phyloP scores from a whole-genome alignment of 2,113 vertebrate genomes.

The Steatornis caripensis region DNA sequence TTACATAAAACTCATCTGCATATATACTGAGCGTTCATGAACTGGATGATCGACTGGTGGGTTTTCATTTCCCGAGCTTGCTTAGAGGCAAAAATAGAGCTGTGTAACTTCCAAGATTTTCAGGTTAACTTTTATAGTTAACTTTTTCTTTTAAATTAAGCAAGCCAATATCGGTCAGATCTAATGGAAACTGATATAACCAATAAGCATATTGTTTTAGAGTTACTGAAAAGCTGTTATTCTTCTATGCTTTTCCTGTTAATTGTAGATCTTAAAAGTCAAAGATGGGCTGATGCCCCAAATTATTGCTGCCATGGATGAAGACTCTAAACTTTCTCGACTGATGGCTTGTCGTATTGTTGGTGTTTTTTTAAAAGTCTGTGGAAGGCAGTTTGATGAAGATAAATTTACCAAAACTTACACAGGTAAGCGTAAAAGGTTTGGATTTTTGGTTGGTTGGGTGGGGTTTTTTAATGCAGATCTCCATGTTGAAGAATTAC shows the following conservation, averaged over 20 bases:
- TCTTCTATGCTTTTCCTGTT: not conserved
- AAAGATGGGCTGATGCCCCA: conserved; percentile 71
- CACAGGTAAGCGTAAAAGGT: conserved; percentile 73
- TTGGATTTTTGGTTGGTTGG: not conserved
- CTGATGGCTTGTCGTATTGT: conserved; percentile 83
- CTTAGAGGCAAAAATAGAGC: not conserved
- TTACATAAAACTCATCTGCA: not conserved
- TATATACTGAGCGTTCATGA: not conserved
- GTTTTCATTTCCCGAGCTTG: not conserved
- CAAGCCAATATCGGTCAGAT: not conserved
- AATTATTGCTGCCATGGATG: conserved; percentile 83
- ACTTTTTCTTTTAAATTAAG: not conserved
- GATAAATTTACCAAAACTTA: conserved; percentile 84
- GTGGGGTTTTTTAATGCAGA: not conserved
- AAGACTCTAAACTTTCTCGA: conserved; percentile 83
- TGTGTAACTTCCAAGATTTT: not conserved
- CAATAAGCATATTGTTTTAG: not conserved
- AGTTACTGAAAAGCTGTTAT: not conserved
- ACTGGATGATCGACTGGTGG: not conserved
- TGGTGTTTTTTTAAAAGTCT: conserved; percentile 63
- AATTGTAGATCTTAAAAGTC: conserved; percentile 73
- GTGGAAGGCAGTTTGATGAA: conserved; percentile 60
- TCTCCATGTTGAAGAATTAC: accelerated
- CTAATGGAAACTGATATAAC: not conserved
- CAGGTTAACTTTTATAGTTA: not conserved